These are phyloP conservation scores for Pterocles gutturalis DNA, from an alignment of 2,113 vertebrate genomes.

Conservation along the genomic window DNA sequence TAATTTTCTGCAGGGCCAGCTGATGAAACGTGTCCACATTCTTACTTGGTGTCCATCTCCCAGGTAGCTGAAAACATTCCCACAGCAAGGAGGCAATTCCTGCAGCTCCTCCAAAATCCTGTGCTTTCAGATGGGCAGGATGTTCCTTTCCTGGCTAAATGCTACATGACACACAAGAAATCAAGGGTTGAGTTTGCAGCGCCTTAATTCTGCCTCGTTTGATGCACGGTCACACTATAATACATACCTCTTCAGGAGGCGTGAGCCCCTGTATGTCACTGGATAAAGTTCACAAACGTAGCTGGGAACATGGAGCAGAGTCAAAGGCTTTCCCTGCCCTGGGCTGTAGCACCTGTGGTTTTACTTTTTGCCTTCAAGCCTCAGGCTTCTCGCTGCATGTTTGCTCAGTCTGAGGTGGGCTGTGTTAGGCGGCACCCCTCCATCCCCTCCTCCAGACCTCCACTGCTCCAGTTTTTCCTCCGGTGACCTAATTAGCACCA, in stretches of 20 bases:
- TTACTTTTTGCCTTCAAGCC: neutral
- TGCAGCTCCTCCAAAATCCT: neutral
- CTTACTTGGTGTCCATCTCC: neutral
- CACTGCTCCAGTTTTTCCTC: neutral
- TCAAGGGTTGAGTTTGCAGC: neutral
- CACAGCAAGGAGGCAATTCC: neutral
- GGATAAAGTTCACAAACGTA: neutral
- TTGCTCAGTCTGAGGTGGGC: neutral
- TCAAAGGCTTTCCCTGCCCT: neutral
- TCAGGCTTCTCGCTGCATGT: neutral
- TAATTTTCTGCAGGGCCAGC: neutral
- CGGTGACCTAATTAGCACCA: neutral
- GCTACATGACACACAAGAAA: neutral
- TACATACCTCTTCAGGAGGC: neutral
- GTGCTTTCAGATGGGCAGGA: neutral
- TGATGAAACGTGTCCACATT: neutral
- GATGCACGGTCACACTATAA: neutral
- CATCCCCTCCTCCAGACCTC: neutral
- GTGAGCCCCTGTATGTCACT: rapidly evolving
- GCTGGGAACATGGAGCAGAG: neutral
- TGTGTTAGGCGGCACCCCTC: neutral
- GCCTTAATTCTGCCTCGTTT: neutral
- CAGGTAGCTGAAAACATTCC: neutral
- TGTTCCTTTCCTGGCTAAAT: neutral
- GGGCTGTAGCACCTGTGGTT: neutral